Evolutionary conservation across 2,797 vertebrate genomes (phyloP), one percentile per base, ranked within the genome.

Genomic region (Petrocephalus sullivani): DNA sequence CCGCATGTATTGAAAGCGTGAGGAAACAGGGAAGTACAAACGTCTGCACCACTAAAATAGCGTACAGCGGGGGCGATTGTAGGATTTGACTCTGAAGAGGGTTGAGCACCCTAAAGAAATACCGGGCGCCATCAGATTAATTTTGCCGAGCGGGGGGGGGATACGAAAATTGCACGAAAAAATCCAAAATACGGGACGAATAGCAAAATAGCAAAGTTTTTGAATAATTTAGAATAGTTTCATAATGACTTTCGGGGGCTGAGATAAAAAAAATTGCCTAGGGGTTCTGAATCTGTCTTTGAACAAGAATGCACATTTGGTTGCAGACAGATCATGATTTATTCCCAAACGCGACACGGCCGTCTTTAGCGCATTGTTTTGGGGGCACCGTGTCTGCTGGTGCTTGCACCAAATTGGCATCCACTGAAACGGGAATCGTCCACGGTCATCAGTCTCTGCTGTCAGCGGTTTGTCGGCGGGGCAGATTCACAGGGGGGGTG

Each of bases 401-500:
- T 75, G 67, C 67, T 75, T 75, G 37, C 33, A 41, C 16, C 67
- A 33, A 41, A 54, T 88, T 61, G n/a, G 71, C 87, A 83, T 83
- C 46, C 75, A 57, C 71, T 88, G 56, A 60, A 86, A 51, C 51
- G 53, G 53, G 37, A 37, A 23, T 46, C 14, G 56, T 54, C 16
- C 2, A 37, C 16, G 37, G 53, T 57, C 51, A 75, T 88, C 61
- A 86, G 51, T 86, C 67, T 71, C 33, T 23, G 64, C 53, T 75
- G 60, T 75, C 82, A 86, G 46, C 37, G 10, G 37, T 88, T 60
- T 82, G 82, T 81, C 56, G 54, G 87, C 54, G 8, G 60, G 56
- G 51, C 82, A 86, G 53, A 56, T 87, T 81, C 41, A 87, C 82
- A 83, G 83, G 54, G 89, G 86, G 53, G 41, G 41, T 3, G 41